Base-by-base conservation (phyloP, 2,888 invertebrate genomes). In the Torymus texanus region DNA sequence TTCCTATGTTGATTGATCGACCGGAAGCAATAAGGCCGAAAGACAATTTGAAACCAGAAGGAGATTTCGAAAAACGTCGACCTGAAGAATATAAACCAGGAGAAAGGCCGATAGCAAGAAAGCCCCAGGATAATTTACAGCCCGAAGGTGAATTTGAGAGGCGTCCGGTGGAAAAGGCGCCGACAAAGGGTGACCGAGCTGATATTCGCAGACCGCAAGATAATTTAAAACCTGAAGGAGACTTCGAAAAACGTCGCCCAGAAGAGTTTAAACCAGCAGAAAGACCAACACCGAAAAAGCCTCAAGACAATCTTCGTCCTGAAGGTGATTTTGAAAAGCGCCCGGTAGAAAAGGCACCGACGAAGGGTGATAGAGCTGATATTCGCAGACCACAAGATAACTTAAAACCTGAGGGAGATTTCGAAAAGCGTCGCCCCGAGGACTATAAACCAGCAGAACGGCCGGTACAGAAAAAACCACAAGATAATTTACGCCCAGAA, bases 231-330 rank as follows among this genome's bases (percentile, higher is more conserved):
- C 93, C 93, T 0, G 94, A 93, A 88, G 93, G 93, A 29, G 91
- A 92, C 0, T 86, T 93, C 90, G 92, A 92, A 90, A 83, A 84
- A 2, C 86, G 85, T 56, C 5, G 85, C 84, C 14, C 85, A 83
- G 62, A 85, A 86, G 86, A 85, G 12, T 85, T 77, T 58, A 75
- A 75, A 12, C 82, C 85, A 10, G 81, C 86, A 0, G 91, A 91
- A 74, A 93, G 93, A 11, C 89, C 91, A 94, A 94, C 85, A 90
- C 94, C 72, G 92, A 92, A 5, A 92, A 93, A 81, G 89, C 91
- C 89, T 11, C 82, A 13, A 87, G 93, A 93, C 84, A 93, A 92
- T 84, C 85, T 93, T 0, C 84, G 84, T 16, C 91, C 92, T 4
- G 92, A 92, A 84, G 92, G 92, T 83, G 90, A 90, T 56, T 92